Base-by-base conservation (phyloP, 2,113 vertebrate genomes). In the Microtus pennsylvanicus region DNA sequence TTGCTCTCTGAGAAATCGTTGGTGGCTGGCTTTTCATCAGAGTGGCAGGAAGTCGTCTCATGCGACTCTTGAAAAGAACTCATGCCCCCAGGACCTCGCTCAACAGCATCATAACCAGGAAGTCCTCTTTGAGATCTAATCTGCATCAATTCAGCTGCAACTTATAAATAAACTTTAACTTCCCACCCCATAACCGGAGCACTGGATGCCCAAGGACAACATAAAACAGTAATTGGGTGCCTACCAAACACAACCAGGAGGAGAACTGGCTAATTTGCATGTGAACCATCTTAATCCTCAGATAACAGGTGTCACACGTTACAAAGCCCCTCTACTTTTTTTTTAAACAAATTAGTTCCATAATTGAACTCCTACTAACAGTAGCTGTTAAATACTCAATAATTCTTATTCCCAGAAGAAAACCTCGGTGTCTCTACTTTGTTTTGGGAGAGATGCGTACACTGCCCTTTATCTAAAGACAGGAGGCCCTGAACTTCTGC, bases 71-170 rank as follows among this genome's bases (percentile, higher is more conserved):
- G 75, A 78, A 97, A 78, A 95, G 95, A 97, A 78, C 28, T n/a
- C 55, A 75, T 19, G 28, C 55, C 69, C n/a, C 30, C 22, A 45
- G 70, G 70, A 87, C 72, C 94, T 96, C 81, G 24, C 91, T 91
- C 90, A 97, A 94, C 94, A 96, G 94, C 89, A 95, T 91, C 50
- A 30, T 72, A 89, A 94, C 89, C 95, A 96, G 96, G 91, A 97
- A 96, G 83, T 96, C 87, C 69, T 85, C 80, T 90, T 91, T 50
- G 45, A 97, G 83, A 97, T 97, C 95, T 94, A 95, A 97, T 97
- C 96, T 97, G 72, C 26, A 77, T 93, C 76, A 70, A 85, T 50
- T 67, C 24, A 80, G 63, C 89, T 94, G 55, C 76, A 94, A 85
- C 67, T 96, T 91, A 89, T 89, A 97, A 96, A 97, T 96, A 97